Evolutionary conservation across 1,140 invertebrate species (phyloP).

Genomic region (Harlomillsia oculata): DNA sequence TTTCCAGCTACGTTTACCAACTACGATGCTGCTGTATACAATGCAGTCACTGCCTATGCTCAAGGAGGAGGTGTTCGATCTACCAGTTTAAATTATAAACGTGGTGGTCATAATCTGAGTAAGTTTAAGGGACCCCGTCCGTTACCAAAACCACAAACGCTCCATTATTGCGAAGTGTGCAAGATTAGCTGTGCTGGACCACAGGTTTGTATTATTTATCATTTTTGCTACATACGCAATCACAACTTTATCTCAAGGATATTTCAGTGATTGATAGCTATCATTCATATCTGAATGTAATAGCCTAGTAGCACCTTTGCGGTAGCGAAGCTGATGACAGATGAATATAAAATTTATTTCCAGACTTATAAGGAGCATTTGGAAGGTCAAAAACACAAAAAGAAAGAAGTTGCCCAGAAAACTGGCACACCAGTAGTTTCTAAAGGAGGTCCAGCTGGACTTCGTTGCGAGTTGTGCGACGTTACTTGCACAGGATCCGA

Average conservation of each 20-base stretch:
- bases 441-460: slow-evolving; percentile 46
- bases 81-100: slow-evolving; percentile 30
- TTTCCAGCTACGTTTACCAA: slow-evolving; percentile 46
- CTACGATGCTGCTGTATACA: slow-evolving; percentile 86
- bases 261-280: too few species aligned
- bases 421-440: slow-evolving; percentile 50
- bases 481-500: slow-evolving; percentile 95
- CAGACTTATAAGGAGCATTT: slow-evolving; percentile 93
- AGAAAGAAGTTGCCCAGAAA: slow-evolving; percentile 87
- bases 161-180: slow-evolving; percentile 93
- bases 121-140: slow-evolving; percentile 50
- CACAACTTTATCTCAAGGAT: too few species aligned
- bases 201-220: slow-evolving; percentile 44
- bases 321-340: not conserved
- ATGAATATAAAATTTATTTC: slow-evolving; percentile 9
- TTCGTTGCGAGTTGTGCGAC: slow-evolving; percentile 86
- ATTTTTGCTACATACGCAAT: too few species aligned
- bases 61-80: slow-evolving; percentile 42
- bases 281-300: too few species aligned
- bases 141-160: slow-evolving; percentile 76
- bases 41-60: slow-evolving; percentile 83
- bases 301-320: too few species aligned
- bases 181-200: slow-evolving; percentile 95
- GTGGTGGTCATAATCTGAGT: slow-evolving; percentile 52
- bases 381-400: slow-evolving; percentile 97